phyloP scores from a whole-genome alignment of 2,113 vertebrate species.

The Lycaon pictus region DNA sequence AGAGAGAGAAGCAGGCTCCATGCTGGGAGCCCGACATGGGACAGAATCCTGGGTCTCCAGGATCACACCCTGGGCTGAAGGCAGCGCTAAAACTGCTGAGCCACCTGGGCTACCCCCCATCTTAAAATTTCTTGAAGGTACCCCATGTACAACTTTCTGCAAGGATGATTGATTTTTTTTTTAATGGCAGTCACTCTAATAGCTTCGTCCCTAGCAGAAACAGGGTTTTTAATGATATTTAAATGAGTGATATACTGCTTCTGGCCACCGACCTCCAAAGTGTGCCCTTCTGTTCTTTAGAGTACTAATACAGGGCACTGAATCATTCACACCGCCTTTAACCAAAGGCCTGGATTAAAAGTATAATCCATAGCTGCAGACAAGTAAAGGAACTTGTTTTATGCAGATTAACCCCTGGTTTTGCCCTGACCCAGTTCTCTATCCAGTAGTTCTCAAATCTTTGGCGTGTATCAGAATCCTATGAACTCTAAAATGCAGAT shows the following conservation, averaged over 20 bases:
- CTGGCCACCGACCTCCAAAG: conserved; percentile 31
- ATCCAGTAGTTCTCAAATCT: neutral
- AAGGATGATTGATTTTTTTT: conserved; percentile 32
- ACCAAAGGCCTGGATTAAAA: neutral
- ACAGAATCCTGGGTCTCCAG: too few species aligned
- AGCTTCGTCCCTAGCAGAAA: neutral
- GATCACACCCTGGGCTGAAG: too few species aligned
- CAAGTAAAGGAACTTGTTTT: neutral
- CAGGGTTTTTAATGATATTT: conserved; percentile 49
- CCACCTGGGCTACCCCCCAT: neutral
- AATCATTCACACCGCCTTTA: neutral
- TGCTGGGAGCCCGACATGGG: too few species aligned
- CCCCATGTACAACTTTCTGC: neutral
- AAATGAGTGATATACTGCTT: neutral
- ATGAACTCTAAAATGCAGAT: neutral
- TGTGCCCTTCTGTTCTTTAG: neutral
- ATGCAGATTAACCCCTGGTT: neutral
- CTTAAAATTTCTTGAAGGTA: conserved; percentile 42
- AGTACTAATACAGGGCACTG: neutral
- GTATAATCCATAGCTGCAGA: neutral
- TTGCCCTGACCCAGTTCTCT: neutral
- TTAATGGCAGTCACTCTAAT: neutral
- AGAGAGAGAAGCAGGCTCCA: too few species aligned
- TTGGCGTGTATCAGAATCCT: neutral
- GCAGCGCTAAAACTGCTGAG: too few species aligned